phyloP scores from a whole-genome alignment of 1,140 invertebrate genomes.

The Drosophila repleta region DNA sequence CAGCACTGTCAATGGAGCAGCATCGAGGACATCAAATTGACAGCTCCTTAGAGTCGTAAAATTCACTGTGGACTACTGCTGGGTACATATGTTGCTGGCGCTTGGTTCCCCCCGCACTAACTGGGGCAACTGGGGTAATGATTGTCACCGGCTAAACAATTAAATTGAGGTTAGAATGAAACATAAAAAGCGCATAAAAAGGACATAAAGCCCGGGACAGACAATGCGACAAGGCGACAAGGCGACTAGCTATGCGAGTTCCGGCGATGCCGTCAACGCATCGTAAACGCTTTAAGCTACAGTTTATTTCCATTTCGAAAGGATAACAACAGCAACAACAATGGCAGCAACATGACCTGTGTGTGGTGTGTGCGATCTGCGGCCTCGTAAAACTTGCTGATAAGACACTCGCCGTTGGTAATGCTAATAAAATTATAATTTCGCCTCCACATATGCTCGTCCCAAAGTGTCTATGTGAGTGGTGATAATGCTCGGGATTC shows the following conservation, averaged over 20 bases:
- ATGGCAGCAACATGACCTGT: conserved; percentile 49
- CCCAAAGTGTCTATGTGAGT: conserved; percentile 22
- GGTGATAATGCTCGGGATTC: conserved; percentile 15
- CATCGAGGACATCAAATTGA: conserved; percentile 77
- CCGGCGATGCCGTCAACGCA: conserved; percentile 73
- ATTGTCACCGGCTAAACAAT: conserved; percentile 84
- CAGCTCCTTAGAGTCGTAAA: conserved; percentile 80
- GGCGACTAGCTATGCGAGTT: conserved; percentile 18
- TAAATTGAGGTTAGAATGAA: conserved; percentile 84
- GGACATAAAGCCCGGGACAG: conserved; percentile 62
- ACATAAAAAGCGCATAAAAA: conserved; percentile 83
- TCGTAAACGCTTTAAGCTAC: conserved; percentile 82
- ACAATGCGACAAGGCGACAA: conserved; percentile 9
- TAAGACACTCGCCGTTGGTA: conserved; percentile 72
- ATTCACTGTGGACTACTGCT: conserved; percentile 53
- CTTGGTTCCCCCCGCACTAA: background rate
- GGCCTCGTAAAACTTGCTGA: conserved; percentile 77
- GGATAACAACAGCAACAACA: conserved; percentile 54
- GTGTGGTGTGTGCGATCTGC: conserved; percentile 61
- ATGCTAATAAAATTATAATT: conserved; percentile 84
- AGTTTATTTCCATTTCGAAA: conserved; percentile 82
- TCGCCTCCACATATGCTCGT: conserved; percentile 61
- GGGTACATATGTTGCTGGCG: conserved; percentile 61
- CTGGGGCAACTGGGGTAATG: conserved; percentile 51
- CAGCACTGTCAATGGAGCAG: conserved; percentile 63